Evolutionary conservation across 1,140 invertebrate species (phyloP).

Genomic region (Drosophila oshimai): DNA sequence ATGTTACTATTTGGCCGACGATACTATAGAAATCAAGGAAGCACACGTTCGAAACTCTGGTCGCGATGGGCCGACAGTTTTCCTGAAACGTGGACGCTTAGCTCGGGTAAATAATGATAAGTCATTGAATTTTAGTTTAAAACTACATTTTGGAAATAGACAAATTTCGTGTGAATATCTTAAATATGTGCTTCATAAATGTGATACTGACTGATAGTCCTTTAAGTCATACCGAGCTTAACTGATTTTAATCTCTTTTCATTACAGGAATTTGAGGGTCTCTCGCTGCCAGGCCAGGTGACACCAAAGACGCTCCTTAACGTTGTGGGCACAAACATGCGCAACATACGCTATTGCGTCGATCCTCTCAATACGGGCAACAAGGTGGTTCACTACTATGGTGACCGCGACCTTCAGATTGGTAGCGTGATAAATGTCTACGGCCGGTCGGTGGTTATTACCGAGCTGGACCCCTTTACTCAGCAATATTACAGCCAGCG

Average conservation of each 20-base stretch:
- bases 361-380: conserved; percentile 85
- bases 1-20: conserved; percentile 93
- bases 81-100: conserved; percentile 89
- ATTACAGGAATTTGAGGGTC: conserved; percentile 64
- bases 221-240: no score
- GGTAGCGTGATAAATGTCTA: conserved; percentile 91
- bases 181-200: no score
- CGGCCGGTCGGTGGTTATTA: conserved; percentile 90
- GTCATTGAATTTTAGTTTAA: no score
- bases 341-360: conserved; percentile 85
- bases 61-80: conserved; percentile 87
- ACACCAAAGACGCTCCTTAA: conserved; percentile 88
- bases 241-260: not conserved
- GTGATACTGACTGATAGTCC: no score
- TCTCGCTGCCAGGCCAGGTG: conserved; percentile 86
- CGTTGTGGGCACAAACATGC: conserved; percentile 85
- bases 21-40: conserved; percentile 94
- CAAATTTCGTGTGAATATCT: no score
- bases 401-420: conserved; percentile 87
- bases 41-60: conserved; percentile 87
- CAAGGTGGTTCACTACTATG: conserved; percentile 85
- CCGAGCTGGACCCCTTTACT: conserved; percentile 91
- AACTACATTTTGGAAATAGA: no score
- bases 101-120: conserved; percentile 85
- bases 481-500: conserved; percentile 91